These are phyloP conservation scores for Andrena minutula DNA, from an alignment of 2,888 invertebrate species.

Conservation along the genomic window DNA sequence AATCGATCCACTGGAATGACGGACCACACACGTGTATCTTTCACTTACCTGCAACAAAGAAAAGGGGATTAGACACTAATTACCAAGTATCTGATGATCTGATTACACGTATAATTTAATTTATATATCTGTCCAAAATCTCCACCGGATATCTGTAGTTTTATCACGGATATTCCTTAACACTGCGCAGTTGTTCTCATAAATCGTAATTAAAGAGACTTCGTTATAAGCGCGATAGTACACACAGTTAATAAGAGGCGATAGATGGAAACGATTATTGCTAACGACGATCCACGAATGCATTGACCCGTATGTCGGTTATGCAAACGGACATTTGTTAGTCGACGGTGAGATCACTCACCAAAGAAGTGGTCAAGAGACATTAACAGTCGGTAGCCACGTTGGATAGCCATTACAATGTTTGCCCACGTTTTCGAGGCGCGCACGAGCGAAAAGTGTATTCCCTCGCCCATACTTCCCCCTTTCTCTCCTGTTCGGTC, in stretches of 20 bases:
- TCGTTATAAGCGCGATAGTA: not conserved
- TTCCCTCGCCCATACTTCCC: constrained; percentile 41
- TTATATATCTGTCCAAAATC: not conserved
- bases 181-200: not conserved
- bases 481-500: constrained; percentile 34
- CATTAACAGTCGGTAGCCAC: constrained; percentile 68
- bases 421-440: constrained; percentile 71
- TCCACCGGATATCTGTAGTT: not conserved
- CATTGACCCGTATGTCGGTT: constrained; percentile 14
- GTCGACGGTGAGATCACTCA: constrained; percentile 49
- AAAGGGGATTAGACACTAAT: not conserved
- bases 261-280: not conserved
- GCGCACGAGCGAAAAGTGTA: constrained; percentile 57
- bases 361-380: constrained; percentile 47
- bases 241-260: not conserved
- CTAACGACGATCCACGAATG: constrained; percentile 21
- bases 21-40: not conserved
- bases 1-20: constrained; percentile 13
- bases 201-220: not conserved
- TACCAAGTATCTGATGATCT: not conserved
- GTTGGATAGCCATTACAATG: constrained; percentile 71
- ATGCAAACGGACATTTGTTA: constrained; percentile 40
- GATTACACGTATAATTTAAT: not conserved
- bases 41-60: constrained; percentile 71
- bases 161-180: not conserved